phyloP scores from a whole-genome alignment of 2,888 invertebrate genomes.

The Stomorhina lunata region DNA sequence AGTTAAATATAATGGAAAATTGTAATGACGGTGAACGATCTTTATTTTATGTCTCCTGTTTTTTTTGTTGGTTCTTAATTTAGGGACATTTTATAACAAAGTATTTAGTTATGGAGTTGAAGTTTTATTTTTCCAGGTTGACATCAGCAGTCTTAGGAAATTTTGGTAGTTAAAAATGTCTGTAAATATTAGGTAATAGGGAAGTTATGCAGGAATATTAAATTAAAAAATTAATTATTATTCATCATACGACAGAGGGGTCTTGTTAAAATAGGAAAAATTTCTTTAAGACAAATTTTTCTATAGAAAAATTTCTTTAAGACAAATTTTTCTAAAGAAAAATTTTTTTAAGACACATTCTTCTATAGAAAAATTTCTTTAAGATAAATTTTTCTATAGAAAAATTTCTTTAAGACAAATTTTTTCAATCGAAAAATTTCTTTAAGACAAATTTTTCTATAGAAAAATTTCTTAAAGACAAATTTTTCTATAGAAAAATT shows the following conservation, averaged over 20 bases:
- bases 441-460: too few relatives aligned
- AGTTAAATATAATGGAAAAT: conserved; percentile 52
- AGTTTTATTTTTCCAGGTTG: neutral
- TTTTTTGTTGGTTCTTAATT: conserved; percentile 7
- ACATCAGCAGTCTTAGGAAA: neutral
- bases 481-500: too few relatives aligned
- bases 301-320: too few relatives aligned
- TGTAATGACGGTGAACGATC: conserved; percentile 47
- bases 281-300: too few relatives aligned
- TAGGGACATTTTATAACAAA: neutral
- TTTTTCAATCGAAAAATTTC: too few relatives aligned
- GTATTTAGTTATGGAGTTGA: neutral
- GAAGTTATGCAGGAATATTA: neutral
- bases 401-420: too few relatives aligned
- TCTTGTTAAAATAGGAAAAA: neutral
- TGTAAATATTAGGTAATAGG: neutral
- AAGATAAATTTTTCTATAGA: too few relatives aligned
- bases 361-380: too few relatives aligned
- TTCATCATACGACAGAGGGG: neutral
- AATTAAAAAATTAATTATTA: neutral
- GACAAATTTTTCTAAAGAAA: too few relatives aligned
- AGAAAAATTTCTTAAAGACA: too few relatives aligned
- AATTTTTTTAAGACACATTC: too few relatives aligned
- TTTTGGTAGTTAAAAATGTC: neutral
- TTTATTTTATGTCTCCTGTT: conserved; percentile 10